Evolutionary conservation across 2,797 vertebrate species (phyloP).

Genomic region (Morelia viridis): DNA sequence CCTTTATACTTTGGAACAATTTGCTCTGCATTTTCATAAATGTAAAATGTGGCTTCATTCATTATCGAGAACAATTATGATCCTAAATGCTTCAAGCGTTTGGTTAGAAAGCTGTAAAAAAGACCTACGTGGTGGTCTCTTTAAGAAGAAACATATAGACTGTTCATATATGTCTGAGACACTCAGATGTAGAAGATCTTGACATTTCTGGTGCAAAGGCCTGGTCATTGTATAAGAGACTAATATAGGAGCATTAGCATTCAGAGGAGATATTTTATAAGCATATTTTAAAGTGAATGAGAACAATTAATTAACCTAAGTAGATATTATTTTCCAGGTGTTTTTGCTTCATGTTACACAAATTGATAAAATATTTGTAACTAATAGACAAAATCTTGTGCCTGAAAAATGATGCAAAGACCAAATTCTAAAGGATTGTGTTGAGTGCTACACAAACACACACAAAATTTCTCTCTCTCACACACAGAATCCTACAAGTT

Average conservation of each 20-base stretch:
- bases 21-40: not conserved
- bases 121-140: too few relatives aligned
- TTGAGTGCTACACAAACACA: too few relatives aligned
- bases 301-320: too few relatives aligned
- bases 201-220: too few relatives aligned
- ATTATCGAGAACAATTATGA: not conserved
- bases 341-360: too few relatives aligned
- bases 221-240: too few relatives aligned
- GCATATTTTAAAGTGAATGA: not conserved
- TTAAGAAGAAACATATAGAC: too few relatives aligned
- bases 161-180: too few relatives aligned
- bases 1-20: not conserved
- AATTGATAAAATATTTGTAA: not conserved
- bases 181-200: too few relatives aligned
- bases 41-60: not conserved
- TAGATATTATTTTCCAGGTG: too few relatives aligned
- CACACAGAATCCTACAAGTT: not conserved
- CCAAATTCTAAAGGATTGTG: not conserved
- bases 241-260: too few relatives aligned
- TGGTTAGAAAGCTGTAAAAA: not conserved
- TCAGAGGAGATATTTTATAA: not conserved
- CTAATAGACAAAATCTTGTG: not conserved
- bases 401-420: not conserved
- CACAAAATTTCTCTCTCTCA: not conserved
- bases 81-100: not conserved